Percentiles rank a stretch among this genome's conserved stretches.
These are phyloP conservation scores for Drosophila phalerata DNA, from an alignment of 2,888 invertebrate species.

Conservation along the genomic window DNA sequence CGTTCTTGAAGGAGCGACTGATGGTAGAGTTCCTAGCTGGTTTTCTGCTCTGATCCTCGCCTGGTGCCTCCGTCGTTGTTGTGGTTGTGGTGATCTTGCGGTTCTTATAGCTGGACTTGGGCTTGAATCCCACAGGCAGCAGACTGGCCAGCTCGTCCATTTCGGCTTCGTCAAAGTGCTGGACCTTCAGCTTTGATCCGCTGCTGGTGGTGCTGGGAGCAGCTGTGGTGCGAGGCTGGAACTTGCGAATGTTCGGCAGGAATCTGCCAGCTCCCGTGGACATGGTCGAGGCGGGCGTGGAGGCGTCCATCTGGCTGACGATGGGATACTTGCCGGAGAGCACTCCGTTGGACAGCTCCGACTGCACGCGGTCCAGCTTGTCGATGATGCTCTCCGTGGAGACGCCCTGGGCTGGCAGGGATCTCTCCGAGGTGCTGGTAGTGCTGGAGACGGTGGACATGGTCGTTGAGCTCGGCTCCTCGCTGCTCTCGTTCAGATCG, in stretches of 20 bases:
- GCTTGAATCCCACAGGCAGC: slow-evolving; percentile 88
- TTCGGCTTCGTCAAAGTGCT: slow-evolving; percentile 81
- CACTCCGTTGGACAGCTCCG: slow-evolving; percentile 92
- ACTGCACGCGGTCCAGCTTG: slow-evolving; percentile 93
- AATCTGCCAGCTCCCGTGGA: slow-evolving; percentile 85
- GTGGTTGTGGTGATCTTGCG: slow-evolving; percentile 86
- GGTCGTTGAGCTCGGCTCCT: slow-evolving; percentile 60
- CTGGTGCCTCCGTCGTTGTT: slow-evolving; percentile 59
- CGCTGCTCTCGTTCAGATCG: slow-evolving; percentile 74
- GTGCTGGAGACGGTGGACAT: not conserved
- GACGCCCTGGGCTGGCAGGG: slow-evolving; percentile 32
- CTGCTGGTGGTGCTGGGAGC: slow-evolving; percentile 84
- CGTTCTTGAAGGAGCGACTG: slow-evolving; percentile 87
- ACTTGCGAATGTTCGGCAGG: slow-evolving; percentile 89
- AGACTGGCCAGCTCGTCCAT: slow-evolving; percentile 88
- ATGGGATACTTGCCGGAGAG: slow-evolving; percentile 90
- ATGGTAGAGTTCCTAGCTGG: slow-evolving; percentile 84
- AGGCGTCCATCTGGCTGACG: slow-evolving; percentile 88
- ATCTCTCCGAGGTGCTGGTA: slow-evolving; percentile 29
- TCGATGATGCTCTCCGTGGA: slow-evolving; percentile 94
- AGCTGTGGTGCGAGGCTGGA: slow-evolving; percentile 86
- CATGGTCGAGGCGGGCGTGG: slow-evolving; percentile 83
- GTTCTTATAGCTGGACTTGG: slow-evolving; percentile 69
- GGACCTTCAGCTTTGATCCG: slow-evolving; percentile 84
- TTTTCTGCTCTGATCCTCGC: slow-evolving; percentile 56